These are phyloP conservation scores for Bombus terrestris DNA, from an alignment of 1,140 invertebrate species.

Conservation along the genomic window DNA sequence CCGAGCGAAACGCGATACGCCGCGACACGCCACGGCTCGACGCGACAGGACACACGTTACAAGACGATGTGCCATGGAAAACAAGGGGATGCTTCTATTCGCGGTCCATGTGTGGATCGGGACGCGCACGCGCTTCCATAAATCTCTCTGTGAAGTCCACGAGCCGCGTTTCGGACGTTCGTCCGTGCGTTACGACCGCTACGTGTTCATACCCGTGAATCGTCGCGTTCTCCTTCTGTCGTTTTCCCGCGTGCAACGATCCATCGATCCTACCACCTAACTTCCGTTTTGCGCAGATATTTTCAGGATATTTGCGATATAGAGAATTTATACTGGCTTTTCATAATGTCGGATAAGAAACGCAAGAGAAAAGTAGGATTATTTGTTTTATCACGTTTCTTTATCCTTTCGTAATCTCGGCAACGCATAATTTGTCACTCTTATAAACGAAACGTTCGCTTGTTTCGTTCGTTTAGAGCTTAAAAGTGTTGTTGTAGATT, in stretches of 20 bases:
- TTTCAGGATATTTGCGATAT: neutral
- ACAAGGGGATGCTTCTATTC: neutral
- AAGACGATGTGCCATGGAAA: conserved; percentile 1
- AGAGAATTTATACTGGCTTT: neutral
- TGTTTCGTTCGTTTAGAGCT: neutral
- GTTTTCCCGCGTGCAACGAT: neutral
- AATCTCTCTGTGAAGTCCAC: conserved; percentile 61
- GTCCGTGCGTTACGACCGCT: conserved; percentile 16
- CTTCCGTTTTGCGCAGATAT: neutral
- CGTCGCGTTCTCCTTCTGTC: neutral
- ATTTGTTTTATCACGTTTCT: too few species aligned
- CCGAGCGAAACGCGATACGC: neutral
- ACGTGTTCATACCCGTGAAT: neutral
- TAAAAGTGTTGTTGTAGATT: neutral
- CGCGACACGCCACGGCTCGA: neutral
- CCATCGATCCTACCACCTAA: neutral
- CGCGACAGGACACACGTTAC: neutral
- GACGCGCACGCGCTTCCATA: conserved; percentile 66
- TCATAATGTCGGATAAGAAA: neutral
- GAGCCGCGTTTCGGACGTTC: conserved; percentile 23
- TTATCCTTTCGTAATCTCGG: neutral
- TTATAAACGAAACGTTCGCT: neutral
- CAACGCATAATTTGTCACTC: neutral
- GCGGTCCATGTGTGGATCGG: conserved; percentile 21
- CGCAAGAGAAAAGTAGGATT: neutral